Conservation (phyloP, 2,113 vertebrate genomes). For the Labeo catla region DNA sequence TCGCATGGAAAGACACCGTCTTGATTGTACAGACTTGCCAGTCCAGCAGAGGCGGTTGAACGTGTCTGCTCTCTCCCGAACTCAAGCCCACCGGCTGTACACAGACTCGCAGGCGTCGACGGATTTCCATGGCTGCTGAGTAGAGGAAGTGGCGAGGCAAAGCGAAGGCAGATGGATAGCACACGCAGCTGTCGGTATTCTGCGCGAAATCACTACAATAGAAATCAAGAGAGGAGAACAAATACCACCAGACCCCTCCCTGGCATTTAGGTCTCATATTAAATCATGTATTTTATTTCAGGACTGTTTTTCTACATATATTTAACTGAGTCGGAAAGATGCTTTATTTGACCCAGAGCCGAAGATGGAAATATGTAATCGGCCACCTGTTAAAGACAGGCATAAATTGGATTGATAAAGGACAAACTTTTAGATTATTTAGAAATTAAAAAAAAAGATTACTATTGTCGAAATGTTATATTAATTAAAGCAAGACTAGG, state of each 20-base stretch:
- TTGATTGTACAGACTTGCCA: constrained; percentile 66
- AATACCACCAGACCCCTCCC: constrained; percentile 14
- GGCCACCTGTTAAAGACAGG: background rate
- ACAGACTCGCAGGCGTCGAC: constrained; percentile 80
- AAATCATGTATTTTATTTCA: background rate
- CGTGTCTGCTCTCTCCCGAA: constrained; percentile 64
- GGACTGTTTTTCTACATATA: background rate
- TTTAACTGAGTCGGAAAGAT: background rate
- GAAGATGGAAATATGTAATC: background rate
- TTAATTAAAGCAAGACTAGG: background rate
- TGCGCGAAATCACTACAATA: constrained; percentile 74
- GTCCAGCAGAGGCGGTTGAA: constrained; percentile 64
- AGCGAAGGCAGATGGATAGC: constrained; percentile 76
- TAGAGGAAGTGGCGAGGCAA: constrained; percentile 72
- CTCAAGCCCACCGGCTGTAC: constrained; percentile 64
- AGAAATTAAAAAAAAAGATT: background rate
- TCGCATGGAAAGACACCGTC: constrained; percentile 39
- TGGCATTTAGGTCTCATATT: background rate
- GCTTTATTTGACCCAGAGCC: background rate
- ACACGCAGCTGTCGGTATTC: constrained; percentile 74
- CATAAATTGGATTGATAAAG: background rate
- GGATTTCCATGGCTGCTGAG: constrained; percentile 69
- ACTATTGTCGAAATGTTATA: background rate
- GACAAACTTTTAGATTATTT: background rate
- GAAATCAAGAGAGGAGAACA: constrained; percentile 78